These are phyloP conservation scores for Agrochola circellaris DNA, from an alignment of 2,888 invertebrate genomes.

Conservation along the genomic window DNA sequence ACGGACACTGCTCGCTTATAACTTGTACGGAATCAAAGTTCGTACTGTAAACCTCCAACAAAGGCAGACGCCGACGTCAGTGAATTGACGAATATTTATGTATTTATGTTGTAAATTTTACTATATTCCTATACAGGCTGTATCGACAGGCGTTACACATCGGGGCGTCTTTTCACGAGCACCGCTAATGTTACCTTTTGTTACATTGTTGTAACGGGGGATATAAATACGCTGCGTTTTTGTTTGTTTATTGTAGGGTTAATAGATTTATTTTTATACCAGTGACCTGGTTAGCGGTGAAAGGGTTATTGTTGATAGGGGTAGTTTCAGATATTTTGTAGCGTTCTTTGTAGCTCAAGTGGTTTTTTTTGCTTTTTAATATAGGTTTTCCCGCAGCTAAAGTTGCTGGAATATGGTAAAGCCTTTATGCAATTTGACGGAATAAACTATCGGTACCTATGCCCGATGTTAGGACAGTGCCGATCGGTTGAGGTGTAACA, in stretches of 20 bases:
- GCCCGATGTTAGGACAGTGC: background rate
- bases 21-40: slow-evolving; percentile 68
- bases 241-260: slow-evolving; percentile 54
- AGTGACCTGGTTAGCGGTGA: slow-evolving; percentile 38
- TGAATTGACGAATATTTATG: slow-evolving; percentile 86
- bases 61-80: slow-evolving; percentile 79
- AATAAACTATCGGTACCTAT: background rate
- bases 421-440: background rate
- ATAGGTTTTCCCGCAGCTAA: background rate
- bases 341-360: background rate
- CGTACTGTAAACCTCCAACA: slow-evolving; percentile 75
- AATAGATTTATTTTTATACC: slow-evolving; percentile 31
- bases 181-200: slow-evolving; percentile 60
- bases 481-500: background rate
- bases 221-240: slow-evolving; percentile 49
- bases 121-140: slow-evolving; percentile 68
- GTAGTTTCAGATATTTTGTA: slow-evolving; percentile 8
- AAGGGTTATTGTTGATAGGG: slow-evolving; percentile 31
- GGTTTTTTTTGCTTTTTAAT: slow-evolving; percentile 8
- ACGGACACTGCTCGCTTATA: slow-evolving; percentile 15
- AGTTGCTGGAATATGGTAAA: background rate
- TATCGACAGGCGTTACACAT: slow-evolving; percentile 65
- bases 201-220: slow-evolving; percentile 40
- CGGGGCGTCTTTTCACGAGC: slow-evolving; percentile 59
- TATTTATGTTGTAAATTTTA: slow-evolving; percentile 84